A percentile compares a stretch with the other conserved stretches of the same genome.
These are phyloP conservation scores for Lepus townsendii DNA, from an alignment of 2,797 vertebrate species.

Conservation along the genomic window DNA sequence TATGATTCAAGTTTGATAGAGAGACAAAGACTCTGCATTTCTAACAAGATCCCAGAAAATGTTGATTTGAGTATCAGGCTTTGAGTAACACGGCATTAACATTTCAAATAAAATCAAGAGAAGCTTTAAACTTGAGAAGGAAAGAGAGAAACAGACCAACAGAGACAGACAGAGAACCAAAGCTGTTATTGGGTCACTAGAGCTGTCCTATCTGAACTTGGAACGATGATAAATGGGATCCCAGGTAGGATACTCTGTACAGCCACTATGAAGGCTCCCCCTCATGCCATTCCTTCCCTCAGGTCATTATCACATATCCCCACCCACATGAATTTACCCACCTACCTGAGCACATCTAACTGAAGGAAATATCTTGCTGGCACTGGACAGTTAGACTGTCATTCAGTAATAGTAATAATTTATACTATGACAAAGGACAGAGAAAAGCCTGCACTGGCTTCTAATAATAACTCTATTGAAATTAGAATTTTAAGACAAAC, in stretches of 20 bases:
- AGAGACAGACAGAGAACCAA: neutral
- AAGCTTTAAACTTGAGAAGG: constrained; percentile 39
- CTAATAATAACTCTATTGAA: neutral
- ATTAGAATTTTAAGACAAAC: constrained; percentile 25
- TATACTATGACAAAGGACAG: neutral
- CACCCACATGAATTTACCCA: neutral
- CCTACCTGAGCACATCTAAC: neutral
- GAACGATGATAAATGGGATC: neutral
- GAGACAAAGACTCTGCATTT: neutral
- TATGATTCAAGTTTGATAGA: neutral
- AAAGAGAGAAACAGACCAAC: neutral
- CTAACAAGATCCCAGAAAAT: neutral
- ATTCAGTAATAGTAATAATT: neutral
- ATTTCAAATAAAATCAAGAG: constrained; percentile 20
- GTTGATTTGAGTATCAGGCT: neutral
- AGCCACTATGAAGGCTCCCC: neutral
- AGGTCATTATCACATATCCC: neutral
- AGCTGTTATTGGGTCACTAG: neutral
- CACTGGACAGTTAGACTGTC: neutral
- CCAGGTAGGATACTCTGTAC: neutral
- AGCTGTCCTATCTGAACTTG: neutral
- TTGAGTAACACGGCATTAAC: neutral
- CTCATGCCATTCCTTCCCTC: neutral
- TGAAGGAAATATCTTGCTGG: neutral
- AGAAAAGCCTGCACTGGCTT: neutral